Conservation (phyloP, 2,797 vertebrate genomes). For the Avahi laniger region DNA sequence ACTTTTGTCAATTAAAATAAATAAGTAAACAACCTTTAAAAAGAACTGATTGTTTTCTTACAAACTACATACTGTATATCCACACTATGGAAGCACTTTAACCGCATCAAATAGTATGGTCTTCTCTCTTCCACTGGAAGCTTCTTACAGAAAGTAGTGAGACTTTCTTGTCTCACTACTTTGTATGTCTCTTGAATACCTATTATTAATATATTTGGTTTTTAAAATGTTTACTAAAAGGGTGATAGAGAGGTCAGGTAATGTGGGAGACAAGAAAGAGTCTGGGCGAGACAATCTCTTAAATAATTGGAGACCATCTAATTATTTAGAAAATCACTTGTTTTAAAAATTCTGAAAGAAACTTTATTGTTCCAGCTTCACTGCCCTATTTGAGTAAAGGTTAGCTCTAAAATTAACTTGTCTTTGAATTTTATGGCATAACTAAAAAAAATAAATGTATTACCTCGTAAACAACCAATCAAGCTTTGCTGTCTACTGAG, state of each 20-base stretch:
- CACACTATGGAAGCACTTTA: background rate
- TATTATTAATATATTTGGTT: background rate
- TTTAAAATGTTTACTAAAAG: background rate
- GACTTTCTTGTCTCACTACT: too few species aligned
- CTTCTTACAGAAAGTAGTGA: background rate
- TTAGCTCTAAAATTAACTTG: background rate
- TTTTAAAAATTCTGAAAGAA: background rate
- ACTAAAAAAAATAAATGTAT: background rate
- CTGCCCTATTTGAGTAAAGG: background rate
- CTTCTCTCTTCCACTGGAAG: background rate
- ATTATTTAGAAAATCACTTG: background rate
- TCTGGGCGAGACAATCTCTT: background rate
- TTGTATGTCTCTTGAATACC: background rate
- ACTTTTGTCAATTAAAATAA: background rate
- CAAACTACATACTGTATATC: background rate
- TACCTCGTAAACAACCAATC: background rate
- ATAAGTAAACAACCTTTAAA: background rate
- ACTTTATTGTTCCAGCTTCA: background rate
- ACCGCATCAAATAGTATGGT: background rate
- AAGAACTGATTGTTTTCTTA: background rate
- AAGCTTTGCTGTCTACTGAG: background rate
- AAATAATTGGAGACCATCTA: background rate
- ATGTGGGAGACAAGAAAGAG: background rate
- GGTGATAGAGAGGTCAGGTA: background rate
- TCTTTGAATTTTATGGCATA: constrained; percentile 5